These are phyloP conservation scores for Telmatherina bonti DNA, from an alignment of 2,797 vertebrate genomes.

Conservation along the genomic window DNA sequence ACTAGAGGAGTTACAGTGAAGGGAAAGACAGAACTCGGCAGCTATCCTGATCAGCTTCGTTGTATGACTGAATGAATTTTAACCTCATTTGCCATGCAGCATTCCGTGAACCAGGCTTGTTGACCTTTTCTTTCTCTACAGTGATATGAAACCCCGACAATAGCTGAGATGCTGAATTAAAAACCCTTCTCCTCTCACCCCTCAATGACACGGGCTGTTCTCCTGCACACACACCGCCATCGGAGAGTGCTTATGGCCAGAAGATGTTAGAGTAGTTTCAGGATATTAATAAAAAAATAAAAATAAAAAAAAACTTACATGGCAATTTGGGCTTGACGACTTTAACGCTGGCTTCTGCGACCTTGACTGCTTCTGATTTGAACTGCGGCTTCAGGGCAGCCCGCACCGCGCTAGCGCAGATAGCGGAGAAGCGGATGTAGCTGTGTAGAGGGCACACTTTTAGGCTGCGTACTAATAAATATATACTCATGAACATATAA, in stretches of 20 bases:
- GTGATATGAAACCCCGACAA: background rate
- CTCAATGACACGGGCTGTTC: background rate
- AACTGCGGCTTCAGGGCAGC: constrained; percentile 90
- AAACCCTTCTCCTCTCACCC: constrained; percentile 3
- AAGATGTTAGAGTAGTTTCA: background rate
- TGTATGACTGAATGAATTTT: background rate
- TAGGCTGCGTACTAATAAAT: constrained; percentile 39
- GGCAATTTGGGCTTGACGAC: constrained; percentile 71
- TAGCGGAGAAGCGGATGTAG: constrained; percentile 94
- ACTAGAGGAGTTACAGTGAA: background rate
- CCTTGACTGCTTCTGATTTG: constrained; percentile 83
- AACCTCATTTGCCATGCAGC: background rate
- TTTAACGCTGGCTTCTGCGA: constrained; percentile 84
- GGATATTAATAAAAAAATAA: fast-evolving
- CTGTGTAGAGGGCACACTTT: constrained; percentile 68
- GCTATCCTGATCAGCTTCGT: background rate
- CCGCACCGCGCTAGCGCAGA: constrained; percentile 90
- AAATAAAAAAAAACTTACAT: constrained; percentile 74
- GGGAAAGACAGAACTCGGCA: background rate
- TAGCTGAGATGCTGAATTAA: background rate
- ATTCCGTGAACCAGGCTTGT: background rate
- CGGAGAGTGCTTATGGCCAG: background rate
- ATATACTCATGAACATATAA: too few relatives aligned
- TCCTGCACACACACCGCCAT: background rate
- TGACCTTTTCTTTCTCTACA: background rate